These are phyloP conservation scores for Cephus nigrinus DNA, from an alignment of 2,888 invertebrate genomes.

Conservation along the genomic window DNA sequence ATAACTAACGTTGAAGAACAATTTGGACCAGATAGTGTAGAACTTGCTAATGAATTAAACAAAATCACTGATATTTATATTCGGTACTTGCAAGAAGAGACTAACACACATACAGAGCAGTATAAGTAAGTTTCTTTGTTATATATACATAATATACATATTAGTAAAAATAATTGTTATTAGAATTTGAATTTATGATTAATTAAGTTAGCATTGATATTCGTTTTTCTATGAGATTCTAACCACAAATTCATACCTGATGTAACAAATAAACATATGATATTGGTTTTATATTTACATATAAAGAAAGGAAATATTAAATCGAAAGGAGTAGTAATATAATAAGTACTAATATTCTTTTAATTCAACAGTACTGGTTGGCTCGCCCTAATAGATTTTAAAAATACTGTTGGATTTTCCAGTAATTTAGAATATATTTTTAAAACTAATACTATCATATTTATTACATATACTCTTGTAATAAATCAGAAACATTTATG, in stretches of 20 bases:
- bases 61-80: slow-evolving; percentile 74
- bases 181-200: slow-evolving; percentile 6
- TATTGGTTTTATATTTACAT: slow-evolving; percentile 1
- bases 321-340: no score
- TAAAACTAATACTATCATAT: no score
- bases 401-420: no score
- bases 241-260: no score
- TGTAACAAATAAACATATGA: not conserved
- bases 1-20: slow-evolving; percentile 71
- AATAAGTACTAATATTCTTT: no score
- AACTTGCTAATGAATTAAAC: slow-evolving; percentile 74
- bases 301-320: no score
- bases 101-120: slow-evolving; percentile 58
- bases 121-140: slow-evolving; percentile 57
- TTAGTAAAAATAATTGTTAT: slow-evolving; percentile 43
- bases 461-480: no score
- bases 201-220: not conserved
- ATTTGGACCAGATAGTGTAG: slow-evolving; percentile 75
- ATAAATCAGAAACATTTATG: no score
- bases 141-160: slow-evolving; percentile 28
- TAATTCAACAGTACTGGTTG: no score
- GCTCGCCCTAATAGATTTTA: no score
- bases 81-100: slow-evolving; percentile 63
- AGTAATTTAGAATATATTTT: no score
- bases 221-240: no score